Evolutionary conservation across 2,797 vertebrate genomes (phyloP).

Genomic region (Atherinosoma microstoma): DNA sequence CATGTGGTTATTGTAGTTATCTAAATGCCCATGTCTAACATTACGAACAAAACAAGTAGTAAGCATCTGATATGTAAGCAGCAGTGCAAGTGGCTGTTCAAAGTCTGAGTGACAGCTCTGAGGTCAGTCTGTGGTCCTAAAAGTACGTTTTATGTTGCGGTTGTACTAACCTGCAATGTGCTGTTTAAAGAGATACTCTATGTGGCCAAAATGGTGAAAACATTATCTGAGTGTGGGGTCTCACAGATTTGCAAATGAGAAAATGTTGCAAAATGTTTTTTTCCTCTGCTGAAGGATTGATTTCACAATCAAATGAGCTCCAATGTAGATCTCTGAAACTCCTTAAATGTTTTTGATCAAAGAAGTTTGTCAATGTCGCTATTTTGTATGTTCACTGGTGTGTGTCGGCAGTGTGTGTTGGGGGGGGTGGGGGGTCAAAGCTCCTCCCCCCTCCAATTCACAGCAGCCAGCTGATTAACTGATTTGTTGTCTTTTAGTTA

Average conservation of each 20-base stretch:
- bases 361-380: neutral
- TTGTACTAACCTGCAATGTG: neutral
- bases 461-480: constrained; percentile 67
- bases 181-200: neutral
- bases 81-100: neutral
- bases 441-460: constrained; percentile 41
- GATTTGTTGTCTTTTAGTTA: constrained; percentile 82
- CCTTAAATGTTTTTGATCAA: neutral
- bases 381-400: neutral
- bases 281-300: constrained; percentile 25
- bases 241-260: neutral
- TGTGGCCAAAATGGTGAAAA: constrained; percentile 10
- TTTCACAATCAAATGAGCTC: constrained; percentile 30
- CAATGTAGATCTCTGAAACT: neutral
- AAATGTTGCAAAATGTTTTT: constrained; percentile 32
- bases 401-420: constrained; percentile 26
- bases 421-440: constrained; percentile 10
- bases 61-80: neutral
- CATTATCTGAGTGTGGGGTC: constrained; percentile 38
- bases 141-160: constrained; percentile 3
- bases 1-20: neutral
- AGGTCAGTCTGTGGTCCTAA: constrained; percentile 17
- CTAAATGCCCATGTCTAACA: neutral
- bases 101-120: constrained; percentile 11
- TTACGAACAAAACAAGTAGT: neutral